These are phyloP conservation scores for Cerastoderma edule DNA, from an alignment of 2,888 invertebrate genomes.

Conservation along the genomic window DNA sequence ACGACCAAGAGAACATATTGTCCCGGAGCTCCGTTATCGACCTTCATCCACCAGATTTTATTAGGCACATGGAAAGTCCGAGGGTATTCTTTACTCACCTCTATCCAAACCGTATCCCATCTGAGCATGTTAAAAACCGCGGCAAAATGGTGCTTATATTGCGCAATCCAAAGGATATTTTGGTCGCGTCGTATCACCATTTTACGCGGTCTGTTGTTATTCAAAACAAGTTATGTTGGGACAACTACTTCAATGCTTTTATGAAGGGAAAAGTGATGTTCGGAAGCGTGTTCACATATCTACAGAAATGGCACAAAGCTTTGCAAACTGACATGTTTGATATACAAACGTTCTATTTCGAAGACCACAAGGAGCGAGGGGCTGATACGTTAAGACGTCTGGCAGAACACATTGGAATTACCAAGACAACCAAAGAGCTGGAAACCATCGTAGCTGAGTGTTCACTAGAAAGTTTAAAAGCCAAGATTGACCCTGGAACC, in stretches of 20 bases:
- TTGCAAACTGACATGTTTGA: neutral
- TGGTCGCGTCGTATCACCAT: slow-evolving; percentile 5
- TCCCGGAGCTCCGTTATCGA: slow-evolving; percentile 1
- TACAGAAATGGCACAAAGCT: slow-evolving; percentile 7
- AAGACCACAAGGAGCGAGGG: neutral
- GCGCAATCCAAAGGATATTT: slow-evolving; percentile 12
- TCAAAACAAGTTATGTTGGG: neutral
- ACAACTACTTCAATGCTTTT: neutral
- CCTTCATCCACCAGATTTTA: neutral
- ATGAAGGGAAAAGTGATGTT: neutral
- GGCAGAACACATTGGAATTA: neutral
- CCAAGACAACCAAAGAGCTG: neutral
- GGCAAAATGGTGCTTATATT: slow-evolving; percentile 8
- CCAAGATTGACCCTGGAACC: neutral
- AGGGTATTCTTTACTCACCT: neutral
- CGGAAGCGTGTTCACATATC: slow-evolving; percentile 1
- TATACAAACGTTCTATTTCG: slow-evolving; percentile 2
- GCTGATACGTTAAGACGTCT: neutral
- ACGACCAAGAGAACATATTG: neutral
- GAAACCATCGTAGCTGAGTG: neutral
- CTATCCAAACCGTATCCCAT: neutral
- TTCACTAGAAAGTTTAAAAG: neutral
- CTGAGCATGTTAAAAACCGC: neutral
- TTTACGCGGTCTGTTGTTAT: neutral
- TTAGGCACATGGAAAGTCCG: neutral